Conservation (phyloP, 2,888 invertebrate species). For the Acanthosoma haemorrhoidale region DNA sequence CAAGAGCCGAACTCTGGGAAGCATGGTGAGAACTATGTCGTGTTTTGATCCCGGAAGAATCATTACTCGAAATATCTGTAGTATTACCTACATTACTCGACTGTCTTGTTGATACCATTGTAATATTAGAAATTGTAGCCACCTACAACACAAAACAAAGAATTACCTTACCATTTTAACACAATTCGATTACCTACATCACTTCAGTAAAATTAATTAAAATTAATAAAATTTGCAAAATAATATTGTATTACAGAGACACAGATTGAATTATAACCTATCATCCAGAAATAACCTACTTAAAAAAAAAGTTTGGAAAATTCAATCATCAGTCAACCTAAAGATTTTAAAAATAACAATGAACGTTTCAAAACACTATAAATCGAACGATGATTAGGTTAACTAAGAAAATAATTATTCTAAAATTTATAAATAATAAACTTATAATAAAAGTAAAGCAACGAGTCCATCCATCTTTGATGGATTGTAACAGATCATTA, state of each 20-base stretch:
- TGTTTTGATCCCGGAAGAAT: constrained; percentile 35
- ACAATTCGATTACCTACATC: too few species aligned
- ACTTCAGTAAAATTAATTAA: not conserved
- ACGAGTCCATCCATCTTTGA: constrained; percentile 31
- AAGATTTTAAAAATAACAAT: too few species aligned
- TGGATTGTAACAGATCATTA: constrained; percentile 28
- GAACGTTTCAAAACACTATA: too few species aligned
- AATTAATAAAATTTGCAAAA: not conserved
- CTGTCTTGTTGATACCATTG: constrained; percentile 57
- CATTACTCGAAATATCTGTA: constrained; percentile 24
- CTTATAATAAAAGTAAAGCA: constrained; percentile 14
- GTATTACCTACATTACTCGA: constrained; percentile 54
- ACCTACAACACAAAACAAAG: constrained; percentile 17
- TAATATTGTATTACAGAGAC: not conserved
- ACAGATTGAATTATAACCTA: constrained; percentile 22
- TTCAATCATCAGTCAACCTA: not conserved
- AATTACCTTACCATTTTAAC: too few species aligned
- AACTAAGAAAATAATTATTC: too few species aligned
- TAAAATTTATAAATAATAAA: not conserved
- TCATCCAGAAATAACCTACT: constrained; percentile 28
- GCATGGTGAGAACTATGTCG: constrained; percentile 24
- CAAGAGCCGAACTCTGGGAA: not conserved
- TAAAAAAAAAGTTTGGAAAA: constrained; percentile 16
- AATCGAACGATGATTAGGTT: too few species aligned
- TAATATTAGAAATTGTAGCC: not conserved